Evolutionary conservation across 2,888 invertebrate genomes (phyloP).

Genomic region (Trichacis sp.): DNA sequence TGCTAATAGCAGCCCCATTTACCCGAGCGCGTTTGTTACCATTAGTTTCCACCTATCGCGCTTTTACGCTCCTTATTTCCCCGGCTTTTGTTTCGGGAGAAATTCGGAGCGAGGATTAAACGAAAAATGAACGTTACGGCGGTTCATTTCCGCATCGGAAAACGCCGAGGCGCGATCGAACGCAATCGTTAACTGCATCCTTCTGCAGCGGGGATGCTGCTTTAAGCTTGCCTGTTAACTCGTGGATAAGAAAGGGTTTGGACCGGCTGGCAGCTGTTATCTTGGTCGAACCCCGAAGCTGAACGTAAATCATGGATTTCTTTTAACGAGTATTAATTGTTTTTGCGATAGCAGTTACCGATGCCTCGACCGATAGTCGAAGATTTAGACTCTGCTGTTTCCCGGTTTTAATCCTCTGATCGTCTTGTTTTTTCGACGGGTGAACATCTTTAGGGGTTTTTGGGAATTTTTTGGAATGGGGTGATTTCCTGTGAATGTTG

Average conservation of each 20-base stretch:
- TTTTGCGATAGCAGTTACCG: conserved; percentile 63
- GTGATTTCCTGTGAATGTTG: too few species aligned
- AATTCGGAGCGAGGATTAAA: too few species aligned
- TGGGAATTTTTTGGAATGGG: too few species aligned
- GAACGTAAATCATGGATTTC: conserved; percentile 67
- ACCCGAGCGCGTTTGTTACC: conserved; percentile 61
- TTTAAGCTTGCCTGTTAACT: conserved; percentile 55
- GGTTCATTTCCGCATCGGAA: conserved; percentile 37
- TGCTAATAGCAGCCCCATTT: conserved; percentile 66
- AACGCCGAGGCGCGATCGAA: conserved; percentile 50
- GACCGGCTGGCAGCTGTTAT: conserved; percentile 57
- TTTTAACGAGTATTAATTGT: conserved; percentile 69
- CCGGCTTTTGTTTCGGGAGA: too few species aligned
- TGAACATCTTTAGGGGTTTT: too few species aligned
- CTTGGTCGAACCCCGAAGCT: conserved; percentile 54
- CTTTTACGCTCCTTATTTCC: conserved; percentile 23
- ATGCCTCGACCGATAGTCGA: neutral
- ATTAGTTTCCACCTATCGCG: conserved; percentile 52
- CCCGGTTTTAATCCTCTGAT: too few species aligned
- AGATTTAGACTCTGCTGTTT: neutral
- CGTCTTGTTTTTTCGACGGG: too few species aligned
- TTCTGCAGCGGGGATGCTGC: conserved; percentile 45
- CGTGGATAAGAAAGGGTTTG: conserved; percentile 55
- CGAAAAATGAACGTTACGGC: conserved; percentile 36
- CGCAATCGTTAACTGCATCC: conserved; percentile 36